Evolutionary conservation across 2,888 invertebrate species (phyloP).

Genomic region (Agonum fuliginosum): DNA sequence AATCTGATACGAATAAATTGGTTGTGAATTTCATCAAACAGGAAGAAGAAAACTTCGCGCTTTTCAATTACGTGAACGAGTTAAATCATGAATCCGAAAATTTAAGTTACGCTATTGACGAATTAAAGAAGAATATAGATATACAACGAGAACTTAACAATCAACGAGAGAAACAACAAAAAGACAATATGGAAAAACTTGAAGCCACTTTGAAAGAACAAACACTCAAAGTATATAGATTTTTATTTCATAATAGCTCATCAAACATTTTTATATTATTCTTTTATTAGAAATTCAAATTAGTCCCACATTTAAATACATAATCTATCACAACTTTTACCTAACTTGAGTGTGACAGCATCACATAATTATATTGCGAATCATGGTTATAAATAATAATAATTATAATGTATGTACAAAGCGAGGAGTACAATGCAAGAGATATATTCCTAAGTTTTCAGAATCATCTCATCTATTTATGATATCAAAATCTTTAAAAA

Average conservation of each 20-base stretch:
- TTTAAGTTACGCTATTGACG: slow-evolving; percentile 80
- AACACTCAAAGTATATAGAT: slow-evolving; percentile 69
- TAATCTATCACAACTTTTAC: too few relatives aligned
- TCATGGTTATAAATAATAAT: too few relatives aligned
- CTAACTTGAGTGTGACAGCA: too few relatives aligned
- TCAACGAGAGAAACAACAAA: slow-evolving; percentile 76
- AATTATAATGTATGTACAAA: too few relatives aligned
- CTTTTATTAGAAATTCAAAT: too few relatives aligned
- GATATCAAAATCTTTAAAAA: too few relatives aligned
- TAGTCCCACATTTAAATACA: too few relatives aligned
- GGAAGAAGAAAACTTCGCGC: slow-evolving; percentile 93
- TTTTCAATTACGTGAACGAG: slow-evolving; percentile 93
- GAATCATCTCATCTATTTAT: too few relatives aligned
- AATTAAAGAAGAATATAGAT: slow-evolving; percentile 79
- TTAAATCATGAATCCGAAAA: slow-evolving; percentile 88
- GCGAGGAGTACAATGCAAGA: too few relatives aligned
- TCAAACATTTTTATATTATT: too few relatives aligned
- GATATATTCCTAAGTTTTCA: not conserved
- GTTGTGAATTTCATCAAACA: slow-evolving; percentile 86
- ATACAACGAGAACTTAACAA: slow-evolving; percentile 78
- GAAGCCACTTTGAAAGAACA: slow-evolving; percentile 74
- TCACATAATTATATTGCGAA: too few relatives aligned
- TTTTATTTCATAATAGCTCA: not conserved
- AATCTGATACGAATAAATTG: slow-evolving; percentile 80
- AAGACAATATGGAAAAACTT: slow-evolving; percentile 77